These are phyloP conservation scores for Octodon degus DNA, from an alignment of 2,113 vertebrate species.

Conservation along the genomic window DNA sequence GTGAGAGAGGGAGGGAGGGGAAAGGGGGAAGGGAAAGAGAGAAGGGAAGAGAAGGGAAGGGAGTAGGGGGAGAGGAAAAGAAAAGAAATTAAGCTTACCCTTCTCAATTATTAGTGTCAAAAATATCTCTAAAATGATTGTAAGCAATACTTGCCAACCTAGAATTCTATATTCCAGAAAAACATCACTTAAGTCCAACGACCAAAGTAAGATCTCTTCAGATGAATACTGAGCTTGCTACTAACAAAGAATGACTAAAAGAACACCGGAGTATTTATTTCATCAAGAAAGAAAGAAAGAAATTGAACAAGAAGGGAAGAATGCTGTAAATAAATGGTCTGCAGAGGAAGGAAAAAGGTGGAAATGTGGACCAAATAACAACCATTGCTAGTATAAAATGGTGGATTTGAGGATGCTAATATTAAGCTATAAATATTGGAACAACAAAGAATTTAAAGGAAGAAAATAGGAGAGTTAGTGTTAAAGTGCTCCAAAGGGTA, in stretches of 20 bases:
- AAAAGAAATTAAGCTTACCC: background rate
- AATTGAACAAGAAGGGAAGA: background rate
- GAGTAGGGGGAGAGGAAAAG: background rate
- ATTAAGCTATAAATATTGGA: background rate
- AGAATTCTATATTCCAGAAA: slow-evolving; percentile 26
- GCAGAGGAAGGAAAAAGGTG: accelerated
- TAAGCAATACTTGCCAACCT: background rate
- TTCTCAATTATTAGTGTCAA: background rate
- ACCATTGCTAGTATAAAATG: background rate
- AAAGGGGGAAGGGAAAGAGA: too few relatives aligned
- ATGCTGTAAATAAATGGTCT: background rate
- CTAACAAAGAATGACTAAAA: background rate
- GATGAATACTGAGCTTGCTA: slow-evolving; percentile 7
- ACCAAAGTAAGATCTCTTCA: background rate
- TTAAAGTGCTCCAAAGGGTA: background rate
- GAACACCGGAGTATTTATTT: background rate
- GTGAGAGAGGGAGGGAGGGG: background rate
- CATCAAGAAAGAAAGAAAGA: background rate
- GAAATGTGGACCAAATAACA: background rate
- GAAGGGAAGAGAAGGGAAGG: too few relatives aligned
- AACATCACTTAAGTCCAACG: background rate
- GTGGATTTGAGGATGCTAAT: background rate
- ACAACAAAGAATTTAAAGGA: background rate
- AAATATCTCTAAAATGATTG: background rate
- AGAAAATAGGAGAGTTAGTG: background rate